These are phyloP conservation scores for Caenorhabditis tropicalis DNA, from an alignment of 1,140 invertebrate species.

Conservation along the genomic window DNA sequence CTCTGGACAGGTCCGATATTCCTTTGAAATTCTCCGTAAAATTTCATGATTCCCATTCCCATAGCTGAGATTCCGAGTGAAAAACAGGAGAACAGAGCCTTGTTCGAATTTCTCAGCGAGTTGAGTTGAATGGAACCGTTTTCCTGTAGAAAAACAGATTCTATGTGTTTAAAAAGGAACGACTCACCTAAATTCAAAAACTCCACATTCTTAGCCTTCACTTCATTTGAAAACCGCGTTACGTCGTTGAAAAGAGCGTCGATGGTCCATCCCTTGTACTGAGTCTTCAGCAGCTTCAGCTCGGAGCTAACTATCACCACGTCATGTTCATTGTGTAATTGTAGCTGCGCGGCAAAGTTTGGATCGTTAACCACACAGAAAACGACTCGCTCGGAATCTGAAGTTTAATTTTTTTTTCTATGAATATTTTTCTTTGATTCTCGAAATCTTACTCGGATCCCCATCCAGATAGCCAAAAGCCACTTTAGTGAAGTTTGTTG, in stretches of 20 bases:
- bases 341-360: neutral
- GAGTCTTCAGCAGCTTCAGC: neutral
- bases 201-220: neutral
- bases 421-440: neutral
- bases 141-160: neutral
- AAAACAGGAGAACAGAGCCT: neutral
- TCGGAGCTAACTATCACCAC: neutral
- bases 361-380: neutral
- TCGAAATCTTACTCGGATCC: neutral
- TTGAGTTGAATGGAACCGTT: conserved; percentile 1
- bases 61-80: neutral
- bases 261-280: neutral
- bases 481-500: neutral
- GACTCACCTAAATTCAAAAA: conserved; percentile 11
- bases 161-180: neutral
- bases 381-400: neutral
- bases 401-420: neutral
- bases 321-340: conserved; percentile 28
- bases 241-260: neutral
- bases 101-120: neutral
- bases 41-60: neutral
- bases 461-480: neutral
- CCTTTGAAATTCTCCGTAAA: neutral
- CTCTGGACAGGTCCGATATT: neutral
- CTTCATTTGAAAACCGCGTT: neutral